These are phyloP conservation scores for Drosophila ambigua DNA, from an alignment of 1,140 invertebrate species.

Conservation along the genomic window DNA sequence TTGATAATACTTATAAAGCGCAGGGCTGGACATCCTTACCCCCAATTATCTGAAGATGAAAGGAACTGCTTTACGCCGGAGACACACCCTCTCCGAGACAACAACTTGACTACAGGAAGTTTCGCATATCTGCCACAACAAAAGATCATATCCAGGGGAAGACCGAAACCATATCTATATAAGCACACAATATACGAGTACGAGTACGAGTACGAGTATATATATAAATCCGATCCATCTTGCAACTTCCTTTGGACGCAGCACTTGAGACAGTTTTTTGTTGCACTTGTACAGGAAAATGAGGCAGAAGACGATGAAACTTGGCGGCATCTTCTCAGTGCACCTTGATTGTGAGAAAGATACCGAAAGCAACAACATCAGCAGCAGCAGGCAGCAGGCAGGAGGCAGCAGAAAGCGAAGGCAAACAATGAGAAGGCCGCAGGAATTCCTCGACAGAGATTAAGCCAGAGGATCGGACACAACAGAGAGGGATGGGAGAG, in stretches of 20 bases:
- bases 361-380: conserved; percentile 58
- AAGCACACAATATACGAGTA: conserved; percentile 8
- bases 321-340: conserved; percentile 53
- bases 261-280: conserved; percentile 75
- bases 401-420: not conserved
- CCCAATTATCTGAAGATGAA: conserved; percentile 58
- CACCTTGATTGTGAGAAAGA: conserved; percentile 82
- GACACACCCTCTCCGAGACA: conserved; percentile 64
- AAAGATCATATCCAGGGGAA: conserved; percentile 62
- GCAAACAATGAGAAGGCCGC: conserved; percentile 78
- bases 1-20: conserved; percentile 54
- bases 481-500: conserved; percentile 11
- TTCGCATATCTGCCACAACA: conserved; percentile 64
- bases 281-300: conserved; percentile 61
- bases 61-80: conserved; percentile 44
- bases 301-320: conserved; percentile 22
- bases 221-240: conserved; percentile 48
- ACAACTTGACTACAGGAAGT: conserved; percentile 61
- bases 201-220: not conserved
- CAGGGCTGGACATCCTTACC: conserved; percentile 48
- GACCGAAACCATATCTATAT: conserved; percentile 50
- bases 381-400: conserved; percentile 25
- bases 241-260: conserved; percentile 67
- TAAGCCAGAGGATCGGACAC: conserved; percentile 40
- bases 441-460: conserved; percentile 74